Conservation (phyloP, 2,888 invertebrate genomes). For the Acleris literana region DNA sequence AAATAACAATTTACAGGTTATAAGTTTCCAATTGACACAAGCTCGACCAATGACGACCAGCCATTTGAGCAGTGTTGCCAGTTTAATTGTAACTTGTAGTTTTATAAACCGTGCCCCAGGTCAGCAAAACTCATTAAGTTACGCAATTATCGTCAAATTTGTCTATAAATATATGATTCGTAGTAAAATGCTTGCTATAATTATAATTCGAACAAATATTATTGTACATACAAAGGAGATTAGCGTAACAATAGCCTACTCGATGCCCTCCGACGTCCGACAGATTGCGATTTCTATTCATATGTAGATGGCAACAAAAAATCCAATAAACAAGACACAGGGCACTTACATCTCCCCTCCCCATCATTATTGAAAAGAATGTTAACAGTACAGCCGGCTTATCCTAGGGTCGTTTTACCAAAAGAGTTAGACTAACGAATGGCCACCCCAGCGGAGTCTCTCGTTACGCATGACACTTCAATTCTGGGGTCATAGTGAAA, state of each 20-base stretch:
- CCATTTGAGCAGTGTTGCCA: too few species aligned
- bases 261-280: slow-evolving; percentile 63
- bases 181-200: slow-evolving; percentile 23
- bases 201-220: slow-evolving; percentile 40
- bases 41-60: too few species aligned
- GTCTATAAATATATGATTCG: not conserved
- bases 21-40: too few species aligned
- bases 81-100: too few species aligned
- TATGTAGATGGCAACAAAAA: slow-evolving; percentile 83
- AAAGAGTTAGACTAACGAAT: slow-evolving; percentile 83
- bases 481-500: slow-evolving; percentile 33
- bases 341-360: slow-evolving; percentile 71
- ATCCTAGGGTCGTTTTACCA: slow-evolving; percentile 80
- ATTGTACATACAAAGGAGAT: slow-evolving; percentile 46
- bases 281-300: slow-evolving; percentile 80
- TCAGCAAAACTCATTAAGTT: not conserved
- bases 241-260: slow-evolving; percentile 59
- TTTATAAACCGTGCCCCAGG: too few species aligned
- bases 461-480: slow-evolving; percentile 79
- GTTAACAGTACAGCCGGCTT: slow-evolving; percentile 79
- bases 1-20: too few species aligned
- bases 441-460: slow-evolving; percentile 63
- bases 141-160: not conserved
- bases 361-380: slow-evolving; percentile 82
- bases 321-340: slow-evolving; percentile 82